Conservation (phyloP, 2,113 vertebrate species). For the Phoxinus phoxinus region DNA sequence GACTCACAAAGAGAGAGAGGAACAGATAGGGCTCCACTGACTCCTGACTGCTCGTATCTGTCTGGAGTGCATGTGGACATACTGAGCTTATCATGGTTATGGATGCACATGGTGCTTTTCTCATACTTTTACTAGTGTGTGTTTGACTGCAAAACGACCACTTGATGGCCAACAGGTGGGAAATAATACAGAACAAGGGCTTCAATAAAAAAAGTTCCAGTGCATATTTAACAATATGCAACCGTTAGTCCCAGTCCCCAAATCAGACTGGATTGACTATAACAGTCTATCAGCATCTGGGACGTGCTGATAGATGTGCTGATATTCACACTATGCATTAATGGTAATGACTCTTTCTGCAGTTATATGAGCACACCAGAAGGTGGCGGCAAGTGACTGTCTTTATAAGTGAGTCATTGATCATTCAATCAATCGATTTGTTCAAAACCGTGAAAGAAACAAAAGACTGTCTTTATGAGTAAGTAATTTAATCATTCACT, state of each 20-base stretch:
- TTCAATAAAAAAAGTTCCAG: not conserved
- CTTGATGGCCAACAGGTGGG: conserved; percentile 18
- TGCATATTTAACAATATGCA: conserved; percentile 18
- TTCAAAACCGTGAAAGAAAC: not conserved
- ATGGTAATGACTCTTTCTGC: not conserved
- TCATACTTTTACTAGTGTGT: conserved; percentile 30
- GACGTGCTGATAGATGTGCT: not conserved
- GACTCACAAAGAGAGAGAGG: conserved; percentile 46
- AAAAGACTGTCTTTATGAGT: not conserved
- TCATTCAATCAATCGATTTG: not conserved
- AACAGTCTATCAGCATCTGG: not conserved
- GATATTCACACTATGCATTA: not conserved
- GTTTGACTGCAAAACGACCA: conserved; percentile 24
- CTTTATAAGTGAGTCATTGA: not conserved
- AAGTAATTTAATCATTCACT: not conserved
- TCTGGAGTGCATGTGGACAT: conserved; percentile 42
- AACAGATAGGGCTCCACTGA: conserved; percentile 5
- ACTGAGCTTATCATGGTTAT: conserved; percentile 38
- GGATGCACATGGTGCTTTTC: conserved; percentile 17
- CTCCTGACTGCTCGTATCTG: conserved; percentile 44
- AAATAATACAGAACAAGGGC: conserved; percentile 30
- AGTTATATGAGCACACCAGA: not conserved
- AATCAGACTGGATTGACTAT: not conserved
- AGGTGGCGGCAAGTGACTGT: not conserved
- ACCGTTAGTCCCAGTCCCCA: not conserved